A percentile compares a stretch with the other conserved stretches of the same genome.
Conservation (phyloP, 2,888 invertebrate genomes). For the Pollenia griseotomentosa region DNA sequence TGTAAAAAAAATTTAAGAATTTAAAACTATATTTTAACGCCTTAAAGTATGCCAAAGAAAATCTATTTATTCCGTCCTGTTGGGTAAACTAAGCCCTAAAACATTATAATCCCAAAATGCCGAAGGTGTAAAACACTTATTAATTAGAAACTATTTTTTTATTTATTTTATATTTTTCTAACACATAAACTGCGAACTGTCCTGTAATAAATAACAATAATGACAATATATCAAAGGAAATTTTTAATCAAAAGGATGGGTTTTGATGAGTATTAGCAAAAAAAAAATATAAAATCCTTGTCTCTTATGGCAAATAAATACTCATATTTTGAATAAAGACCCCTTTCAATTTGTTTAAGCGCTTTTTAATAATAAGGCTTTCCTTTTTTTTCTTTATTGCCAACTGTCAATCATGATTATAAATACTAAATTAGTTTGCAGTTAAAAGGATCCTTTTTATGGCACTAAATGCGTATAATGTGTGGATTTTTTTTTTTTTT, state of each 20-base stretch:
- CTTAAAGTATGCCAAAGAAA: too few relatives aligned
- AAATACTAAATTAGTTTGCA: constrained; percentile 16
- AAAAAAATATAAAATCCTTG: not conserved
- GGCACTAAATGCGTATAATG: not conserved
- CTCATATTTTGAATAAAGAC: not conserved
- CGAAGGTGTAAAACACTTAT: not conserved
- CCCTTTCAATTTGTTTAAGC: constrained; percentile 4
- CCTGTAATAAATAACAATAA: not conserved
- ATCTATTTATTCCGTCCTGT: too few relatives aligned
- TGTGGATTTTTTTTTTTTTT: not conserved
- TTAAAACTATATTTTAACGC: too few relatives aligned
- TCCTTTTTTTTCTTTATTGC: not conserved
- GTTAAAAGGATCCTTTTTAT: not conserved
- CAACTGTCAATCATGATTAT: constrained; percentile 20
- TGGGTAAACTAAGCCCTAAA: too few relatives aligned
- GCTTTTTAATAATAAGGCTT: constrained; percentile 27
- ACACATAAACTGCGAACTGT: not conserved
- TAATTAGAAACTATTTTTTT: constrained; percentile 9
- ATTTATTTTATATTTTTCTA: not conserved
- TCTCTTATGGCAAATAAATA: not conserved
- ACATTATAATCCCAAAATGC: not conserved
- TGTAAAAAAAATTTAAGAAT: too few relatives aligned
- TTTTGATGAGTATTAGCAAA: not conserved
- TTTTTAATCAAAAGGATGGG: constrained; percentile 48
- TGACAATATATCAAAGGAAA: constrained; percentile 21